Evolutionary conservation across 2,113 vertebrate species (phyloP).

Genomic region (Oryzias melastigma): DNA sequence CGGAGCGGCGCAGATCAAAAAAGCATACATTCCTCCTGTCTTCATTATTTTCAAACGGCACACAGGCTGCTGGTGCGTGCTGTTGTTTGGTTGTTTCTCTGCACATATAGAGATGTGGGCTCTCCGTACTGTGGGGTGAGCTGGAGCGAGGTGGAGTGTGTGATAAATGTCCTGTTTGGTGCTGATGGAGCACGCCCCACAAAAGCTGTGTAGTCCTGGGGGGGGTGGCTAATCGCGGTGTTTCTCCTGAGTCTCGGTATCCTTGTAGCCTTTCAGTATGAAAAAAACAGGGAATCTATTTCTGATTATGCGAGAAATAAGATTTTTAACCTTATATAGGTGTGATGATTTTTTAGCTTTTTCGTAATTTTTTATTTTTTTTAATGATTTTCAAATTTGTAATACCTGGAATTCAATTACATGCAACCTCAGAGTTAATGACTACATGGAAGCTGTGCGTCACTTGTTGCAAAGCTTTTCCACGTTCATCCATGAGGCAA

Average conservation of each 20-base stretch:
- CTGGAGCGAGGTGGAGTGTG: slow-evolving; percentile 31
- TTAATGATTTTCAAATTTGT: too few relatives aligned
- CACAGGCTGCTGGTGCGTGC: slow-evolving; percentile 6
- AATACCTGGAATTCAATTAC: slow-evolving; percentile 56
- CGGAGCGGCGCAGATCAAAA: neutral
- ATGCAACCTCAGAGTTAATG: slow-evolving; percentile 22
- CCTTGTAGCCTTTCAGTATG: neutral
- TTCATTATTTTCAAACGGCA: slow-evolving; percentile 11
- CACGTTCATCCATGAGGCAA: slow-evolving; percentile 44
- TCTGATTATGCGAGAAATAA: too few relatives aligned
- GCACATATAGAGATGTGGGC: slow-evolving; percentile 12
- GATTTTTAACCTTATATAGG: neutral
- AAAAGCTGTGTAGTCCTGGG: slow-evolving; percentile 43
- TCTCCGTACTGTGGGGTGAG: slow-evolving; percentile 28
- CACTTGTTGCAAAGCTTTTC: slow-evolving; percentile 42
- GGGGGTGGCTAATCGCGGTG: slow-evolving; percentile 50
- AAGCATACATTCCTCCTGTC: neutral
- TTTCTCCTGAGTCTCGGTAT: slow-evolving; percentile 48
- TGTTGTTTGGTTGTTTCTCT: slow-evolving; percentile 27
- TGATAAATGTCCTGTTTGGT: slow-evolving; percentile 69
- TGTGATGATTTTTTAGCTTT: slow-evolving; percentile 25
- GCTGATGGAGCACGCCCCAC: slow-evolving; percentile 62
- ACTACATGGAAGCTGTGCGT: slow-evolving; percentile 25
- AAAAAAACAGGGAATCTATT: too few relatives aligned
- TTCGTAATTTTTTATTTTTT: too few relatives aligned